Evolutionary conservation across 2,797 vertebrate genomes (phyloP), one percentile per base, ranked within the genome.

Genomic region (Gymnocypris eckloni): DNA sequence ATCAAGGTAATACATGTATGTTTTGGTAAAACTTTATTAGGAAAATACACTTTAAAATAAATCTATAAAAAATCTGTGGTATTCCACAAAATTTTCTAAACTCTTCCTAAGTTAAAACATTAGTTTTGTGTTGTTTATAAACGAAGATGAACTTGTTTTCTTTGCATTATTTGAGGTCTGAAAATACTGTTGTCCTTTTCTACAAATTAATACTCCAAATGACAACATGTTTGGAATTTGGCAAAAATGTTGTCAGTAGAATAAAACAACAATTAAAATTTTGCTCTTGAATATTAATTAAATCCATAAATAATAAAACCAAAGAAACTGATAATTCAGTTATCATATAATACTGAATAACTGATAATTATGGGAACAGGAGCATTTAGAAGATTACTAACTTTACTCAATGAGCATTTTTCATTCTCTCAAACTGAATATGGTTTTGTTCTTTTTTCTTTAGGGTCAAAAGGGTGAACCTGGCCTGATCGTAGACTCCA

Each of bases 401-500:
- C 79, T 4, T 39, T 28, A 64, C 73, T 0, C 22, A 50, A 7
- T 28, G 2, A 48, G 2, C 39, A 25, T 59, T 69, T 83, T 76
- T 18, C 1, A 67, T 69, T 11, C 41, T 61, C 12, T 2, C 2
- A 59, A 10, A 78, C 61, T 79, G 1, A 3, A 1, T 43, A 10
- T 56, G 1, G 0, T 22, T 71, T 45, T 72, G 12, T 52, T 64
- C 5, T 56, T 39, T 69, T 43, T 61, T 72, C 33, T 85, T 81
- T 88, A 99, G 98, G 98, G 98, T 0, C 92, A 97, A 87, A 99
- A 98, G 88, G 98, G 98, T 33, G 98, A 99, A 25, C 95, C 97
- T 0, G 97, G 97, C 0, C 25, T 94, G 25, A 89, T 96, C 84
- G 45, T 94, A 61, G 91, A 94, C 2, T 90, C 94, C 0, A 96